Evolutionary conservation across 2,113 vertebrate genomes (phyloP), one percentile per base, ranked within the genome.

Genomic region (Corythoichthys intestinalis): DNA sequence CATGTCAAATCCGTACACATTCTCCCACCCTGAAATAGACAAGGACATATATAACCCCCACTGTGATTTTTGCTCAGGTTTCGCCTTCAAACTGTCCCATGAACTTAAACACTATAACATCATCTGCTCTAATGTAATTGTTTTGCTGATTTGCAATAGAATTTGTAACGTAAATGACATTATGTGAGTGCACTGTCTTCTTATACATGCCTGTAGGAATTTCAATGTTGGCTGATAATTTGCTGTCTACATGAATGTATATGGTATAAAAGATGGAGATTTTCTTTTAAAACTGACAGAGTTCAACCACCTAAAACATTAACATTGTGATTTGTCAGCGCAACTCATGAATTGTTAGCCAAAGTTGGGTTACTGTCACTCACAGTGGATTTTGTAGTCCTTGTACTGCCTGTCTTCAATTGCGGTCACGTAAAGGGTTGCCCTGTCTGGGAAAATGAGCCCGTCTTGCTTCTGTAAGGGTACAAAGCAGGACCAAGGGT

Each of bases 351-450:
- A 28, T 6, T 7, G 6, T 34, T 28, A 35, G 8, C 1, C 44
- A 34, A 65, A 3, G 4, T 13, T 62, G n/a, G 47, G 34, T 3
- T 4, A 57, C 6, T 34, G n/a, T 6, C 4, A 20, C 95, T 92
- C 85, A 96, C 95, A 97, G 92, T 97, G 95, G 79, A 97, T 97
- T 79, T 96, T 97, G 82, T 97, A 96, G 85, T 97, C 95, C 89
- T 96, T 96, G 87, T 96, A 96, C 80, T 97, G 95, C 57, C 94
- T 70, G 81, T 97, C 95, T 82, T 97, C 95, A 0, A 97, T 97
- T 59, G 95, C 95, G 0, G 95, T 97, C 78, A 97, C 91, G 0
- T 96, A 97, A 37, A 97, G 90, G 0, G 95, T 96, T 11, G 95
- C 95, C 65, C 94, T 91, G 83, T 97, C 95, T 0, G 95, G 95